Percentiles rank a stretch among this genome's conserved stretches.
These are phyloP conservation scores for Catalaphyllia jardinei DNA, from an alignment of 64 coral and sea anemone species.

Conservation along the genomic window DNA sequence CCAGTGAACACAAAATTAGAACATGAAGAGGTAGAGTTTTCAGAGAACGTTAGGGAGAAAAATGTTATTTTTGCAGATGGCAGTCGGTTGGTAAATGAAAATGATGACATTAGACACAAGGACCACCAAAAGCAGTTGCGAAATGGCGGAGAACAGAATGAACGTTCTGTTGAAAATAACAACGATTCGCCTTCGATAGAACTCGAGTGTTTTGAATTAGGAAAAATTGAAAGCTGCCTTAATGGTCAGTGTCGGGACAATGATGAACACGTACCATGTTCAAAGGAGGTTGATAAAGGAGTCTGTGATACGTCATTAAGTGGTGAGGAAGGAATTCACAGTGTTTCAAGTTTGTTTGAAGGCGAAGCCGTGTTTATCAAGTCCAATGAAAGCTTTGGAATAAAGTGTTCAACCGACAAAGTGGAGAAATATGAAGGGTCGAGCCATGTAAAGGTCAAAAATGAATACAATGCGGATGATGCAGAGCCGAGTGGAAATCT, in stretches of 20 bases:
- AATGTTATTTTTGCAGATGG: background rate
- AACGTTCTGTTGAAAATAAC: background rate
- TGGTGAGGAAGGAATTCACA: background rate
- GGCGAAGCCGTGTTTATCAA: background rate
- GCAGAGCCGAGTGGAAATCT: background rate
- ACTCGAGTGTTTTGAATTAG: background rate
- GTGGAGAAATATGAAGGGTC: background rate
- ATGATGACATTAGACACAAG: background rate
- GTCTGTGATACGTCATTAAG: background rate
- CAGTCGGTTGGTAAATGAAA: background rate
- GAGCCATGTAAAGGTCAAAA: background rate
- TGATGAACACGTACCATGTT: background rate
- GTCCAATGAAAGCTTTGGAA: background rate
- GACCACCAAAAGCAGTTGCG: background rate
- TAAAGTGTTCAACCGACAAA: background rate
- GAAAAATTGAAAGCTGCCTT: background rate
- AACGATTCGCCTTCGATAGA: background rate
- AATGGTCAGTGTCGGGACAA: background rate
- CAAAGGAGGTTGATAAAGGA: background rate
- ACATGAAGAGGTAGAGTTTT: background rate
- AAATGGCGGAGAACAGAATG: background rate
- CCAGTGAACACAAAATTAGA: background rate
- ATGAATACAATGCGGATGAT: background rate
- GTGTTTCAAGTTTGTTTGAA: background rate
- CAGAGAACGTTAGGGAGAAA: background rate